Conservation (phyloP, 2,797 vertebrate species). For the Parauchenoglanis ngamensis region DNA sequence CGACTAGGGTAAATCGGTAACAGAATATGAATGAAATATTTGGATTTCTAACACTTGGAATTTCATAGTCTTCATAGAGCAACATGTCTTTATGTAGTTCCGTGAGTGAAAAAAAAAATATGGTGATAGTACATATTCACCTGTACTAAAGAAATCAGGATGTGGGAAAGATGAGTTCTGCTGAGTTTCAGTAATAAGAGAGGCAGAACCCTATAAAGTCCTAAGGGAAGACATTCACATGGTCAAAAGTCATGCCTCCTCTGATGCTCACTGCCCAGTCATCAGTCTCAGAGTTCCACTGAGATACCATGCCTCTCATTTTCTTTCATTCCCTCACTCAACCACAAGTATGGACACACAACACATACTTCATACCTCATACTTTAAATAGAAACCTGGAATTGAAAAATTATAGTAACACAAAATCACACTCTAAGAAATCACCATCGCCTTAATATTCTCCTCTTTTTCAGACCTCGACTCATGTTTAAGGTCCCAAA, state of each 20-base stretch:
- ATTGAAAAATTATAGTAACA: background rate
- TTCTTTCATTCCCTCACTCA: background rate
- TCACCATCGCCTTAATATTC: background rate
- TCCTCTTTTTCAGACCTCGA: background rate
- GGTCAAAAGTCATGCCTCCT: constrained; percentile 41
- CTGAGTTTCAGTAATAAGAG: constrained; percentile 39
- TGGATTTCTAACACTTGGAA: background rate
- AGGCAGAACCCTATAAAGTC: constrained; percentile 20
- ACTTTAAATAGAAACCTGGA: background rate
- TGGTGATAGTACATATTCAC: background rate
- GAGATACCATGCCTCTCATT: background rate
- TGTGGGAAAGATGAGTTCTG: constrained; percentile 13
- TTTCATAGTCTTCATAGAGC: background rate
- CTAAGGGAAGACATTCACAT: constrained; percentile 32
- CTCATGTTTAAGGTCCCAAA: constrained; percentile 10
- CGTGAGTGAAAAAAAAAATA: background rate
- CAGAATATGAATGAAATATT: background rate
- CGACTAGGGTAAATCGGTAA: background rate
- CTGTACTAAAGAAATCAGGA: background rate
- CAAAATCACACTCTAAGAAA: background rate
- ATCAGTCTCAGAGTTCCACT: constrained; percentile 43
- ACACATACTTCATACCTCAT: background rate
- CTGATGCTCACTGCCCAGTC: constrained; percentile 34
- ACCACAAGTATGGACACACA: background rate
- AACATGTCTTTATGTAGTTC: background rate